These are phyloP conservation scores for Rhagonycha fulva DNA, from an alignment of 2,888 invertebrate genomes.

Conservation along the genomic window DNA sequence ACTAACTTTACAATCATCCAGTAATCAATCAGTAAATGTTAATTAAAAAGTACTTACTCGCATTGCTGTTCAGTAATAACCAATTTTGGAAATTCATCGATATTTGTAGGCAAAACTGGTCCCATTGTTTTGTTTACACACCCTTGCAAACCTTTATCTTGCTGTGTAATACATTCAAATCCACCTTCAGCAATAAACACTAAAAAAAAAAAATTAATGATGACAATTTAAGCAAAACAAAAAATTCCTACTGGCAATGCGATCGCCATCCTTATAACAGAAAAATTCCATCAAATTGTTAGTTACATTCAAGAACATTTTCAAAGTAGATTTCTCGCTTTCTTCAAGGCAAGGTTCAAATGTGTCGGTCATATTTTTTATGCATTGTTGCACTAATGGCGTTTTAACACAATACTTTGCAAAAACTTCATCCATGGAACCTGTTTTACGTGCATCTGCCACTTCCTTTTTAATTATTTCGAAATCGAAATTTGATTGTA, in stretches of 20 bases:
- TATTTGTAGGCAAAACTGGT: conserved; percentile 55
- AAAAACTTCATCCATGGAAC: conserved; percentile 55
- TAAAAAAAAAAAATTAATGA: conserved; percentile 46
- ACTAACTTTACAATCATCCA: no score
- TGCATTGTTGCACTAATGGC: conserved; percentile 63
- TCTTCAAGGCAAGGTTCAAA: conserved; percentile 67
- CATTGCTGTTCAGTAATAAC: conserved; percentile 63
- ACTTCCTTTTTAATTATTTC: conserved; percentile 67
- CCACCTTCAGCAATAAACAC: conserved; percentile 85
- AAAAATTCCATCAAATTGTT: conserved; percentile 73
- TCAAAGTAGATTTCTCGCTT: conserved; percentile 65
- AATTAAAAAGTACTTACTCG: conserved; percentile 52
- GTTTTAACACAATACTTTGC: conserved; percentile 71
- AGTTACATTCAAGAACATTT: conserved; percentile 68
- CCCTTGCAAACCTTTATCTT: conserved; percentile 62
- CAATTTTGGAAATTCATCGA: conserved; percentile 62
- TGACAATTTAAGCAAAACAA: background rate
- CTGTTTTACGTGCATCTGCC: conserved; percentile 67
- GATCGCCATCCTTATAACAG: conserved; percentile 80
- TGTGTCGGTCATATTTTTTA: conserved; percentile 61
- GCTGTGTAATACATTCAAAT: conserved; percentile 70
- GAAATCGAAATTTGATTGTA: conserved; percentile 63
- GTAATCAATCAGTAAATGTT: background rate
- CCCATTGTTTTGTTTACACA: conserved; percentile 69
- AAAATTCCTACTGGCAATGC: conserved; percentile 71